Conservation (phyloP, 2,888 invertebrate species). For the Beris morrisii region DNA sequence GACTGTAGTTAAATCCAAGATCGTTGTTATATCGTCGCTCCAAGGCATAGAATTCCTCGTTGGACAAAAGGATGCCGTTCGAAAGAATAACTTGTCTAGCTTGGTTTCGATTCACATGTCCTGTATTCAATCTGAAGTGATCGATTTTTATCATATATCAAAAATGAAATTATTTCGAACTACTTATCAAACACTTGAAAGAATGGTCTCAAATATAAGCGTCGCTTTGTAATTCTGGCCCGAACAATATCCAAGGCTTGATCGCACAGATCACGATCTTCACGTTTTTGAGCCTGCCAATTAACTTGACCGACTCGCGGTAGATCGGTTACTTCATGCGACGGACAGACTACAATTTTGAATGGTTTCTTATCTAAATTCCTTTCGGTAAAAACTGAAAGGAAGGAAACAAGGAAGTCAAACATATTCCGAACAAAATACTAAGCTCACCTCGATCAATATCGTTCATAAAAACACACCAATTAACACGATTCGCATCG, state of each 20-base stretch:
- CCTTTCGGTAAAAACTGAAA: conserved; percentile 65
- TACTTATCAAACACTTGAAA: conserved; percentile 74
- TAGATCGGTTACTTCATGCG: conserved; percentile 58
- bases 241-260: conserved; percentile 66
- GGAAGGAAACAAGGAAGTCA: background rate
- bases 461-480: conserved; percentile 77
- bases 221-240: conserved; percentile 62
- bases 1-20: conserved; percentile 73
- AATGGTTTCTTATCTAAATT: conserved; percentile 71
- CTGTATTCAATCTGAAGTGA: conserved; percentile 64
- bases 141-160: background rate
- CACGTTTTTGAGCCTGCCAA: conserved; percentile 55
- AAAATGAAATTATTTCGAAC: conserved; percentile 8
- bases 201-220: conserved; percentile 67
- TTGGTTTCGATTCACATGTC: conserved; percentile 70
- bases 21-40: conserved; percentile 73
- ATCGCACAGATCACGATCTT: conserved; percentile 61
- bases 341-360: conserved; percentile 61
- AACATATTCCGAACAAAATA: background rate
- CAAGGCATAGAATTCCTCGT: conserved; percentile 68
- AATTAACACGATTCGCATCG: conserved; percentile 68
- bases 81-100: conserved; percentile 71
- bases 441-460: conserved; percentile 66
- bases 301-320: conserved; percentile 57
- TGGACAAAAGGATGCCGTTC: conserved; percentile 67